Evolutionary conservation across 2,888 invertebrate species (phyloP), one percentile per base, ranked within the genome.

Genomic region (Cephus pygmeus): DNA sequence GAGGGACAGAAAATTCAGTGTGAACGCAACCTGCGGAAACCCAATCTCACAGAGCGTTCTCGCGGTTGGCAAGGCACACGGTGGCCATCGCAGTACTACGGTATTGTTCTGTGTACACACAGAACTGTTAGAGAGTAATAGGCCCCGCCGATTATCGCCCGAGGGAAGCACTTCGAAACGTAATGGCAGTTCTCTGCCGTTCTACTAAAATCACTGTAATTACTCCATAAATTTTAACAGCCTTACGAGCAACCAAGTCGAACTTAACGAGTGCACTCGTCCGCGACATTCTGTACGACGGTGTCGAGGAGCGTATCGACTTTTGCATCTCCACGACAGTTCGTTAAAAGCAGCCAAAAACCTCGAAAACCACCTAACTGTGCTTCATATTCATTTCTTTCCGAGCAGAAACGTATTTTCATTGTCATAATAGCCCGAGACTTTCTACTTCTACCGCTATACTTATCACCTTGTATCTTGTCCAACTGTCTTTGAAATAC

Each of bases 161-260:
- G 31, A 31, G 71, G 71, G 71, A 34, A 31, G 12, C 71, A 71
- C 71, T 71, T 71, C 31, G 71, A 34, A 71, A 31, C 12, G 68
- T 77, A 77, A 77, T 77, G 74, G 74, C 74, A 75, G 77, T 73
- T 68, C 77, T 77, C 69, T 34, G 73, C 30, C 36, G 30, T 74
- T 74, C 68, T 34, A 56, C 73, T 69, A n/a, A 35, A 77, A 77
- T 77, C 77, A 77, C 69, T 75, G 77, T 77, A 77, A 77, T 77
- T 77, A 77, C 75, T 69, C 69, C 74, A 77, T 77, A 77, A 77
- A 77, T 77, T 77, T 77, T 77, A 77, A 77, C 77, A 73, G 77
- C 68, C 12, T 71, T 23, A 56, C 23, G 56, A 56, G 23, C 56
- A 56, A 23, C 23, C 56, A 56, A 56, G 9, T 56, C 56, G 56